Base-by-base conservation (phyloP, 2,797 vertebrate species). In the Masticophis lateralis region DNA sequence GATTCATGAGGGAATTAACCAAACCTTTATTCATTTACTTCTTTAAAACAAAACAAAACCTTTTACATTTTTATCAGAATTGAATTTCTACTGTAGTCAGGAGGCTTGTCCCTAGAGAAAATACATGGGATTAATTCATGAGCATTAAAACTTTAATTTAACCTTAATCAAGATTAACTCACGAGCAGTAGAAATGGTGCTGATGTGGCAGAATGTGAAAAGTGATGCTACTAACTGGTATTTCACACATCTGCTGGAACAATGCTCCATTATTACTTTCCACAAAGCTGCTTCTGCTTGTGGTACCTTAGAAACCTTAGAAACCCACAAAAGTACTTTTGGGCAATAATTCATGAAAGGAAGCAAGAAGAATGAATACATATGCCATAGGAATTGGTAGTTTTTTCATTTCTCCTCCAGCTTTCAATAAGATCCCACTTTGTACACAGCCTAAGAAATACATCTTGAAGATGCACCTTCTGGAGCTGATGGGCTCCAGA, bases 381-480 rank as follows among this genome's bases (percentile, higher is more conserved):
- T 18, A 18, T 55, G 37, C 63, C 43, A 55, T 5, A 57, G 89
- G 32, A 57, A 74, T n/a, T 16, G 32, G 22, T 9, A 37, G 66
- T 5, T 63, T 9, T 87, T 91, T 27, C 47, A 25, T 91, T 37
- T 91, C 92, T 63, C 22, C n/a, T 88, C 57, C 47, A n/a, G 18
- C 18, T 91, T 87, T 61, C 66, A 32, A 32, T 43, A 61, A 93
- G 83, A 57, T 5, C 28, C 53, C 43, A 57, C 61, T 74, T 37
- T 91, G 43, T 32, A 51, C n/a, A 55, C 20, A 89, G 57, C 25
- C 20, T 14, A 92, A 53, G 32, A 69, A n/a, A 69, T 32, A 8
- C 28, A 60, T 87, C 79, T 53, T 95, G 94, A 94, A 37, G 37
- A 83, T 95, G 97, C 94, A 92, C 93, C 22, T 11, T 28, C 61